Evolutionary conservation across 2,888 invertebrate species (phyloP).

Genomic region (Stenoptilia bipunctidactyla): DNA sequence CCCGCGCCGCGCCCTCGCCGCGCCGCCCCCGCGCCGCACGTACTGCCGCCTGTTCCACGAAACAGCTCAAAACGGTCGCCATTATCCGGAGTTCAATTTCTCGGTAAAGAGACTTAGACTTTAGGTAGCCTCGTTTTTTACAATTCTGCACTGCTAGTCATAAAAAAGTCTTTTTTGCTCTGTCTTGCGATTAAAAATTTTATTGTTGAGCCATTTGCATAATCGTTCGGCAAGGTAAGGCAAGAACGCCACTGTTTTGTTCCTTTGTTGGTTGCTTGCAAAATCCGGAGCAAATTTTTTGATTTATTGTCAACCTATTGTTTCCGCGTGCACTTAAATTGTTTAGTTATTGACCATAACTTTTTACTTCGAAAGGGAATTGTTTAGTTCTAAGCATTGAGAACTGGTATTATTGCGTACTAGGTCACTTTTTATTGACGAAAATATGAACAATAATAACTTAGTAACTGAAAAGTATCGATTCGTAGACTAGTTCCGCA

Average conservation of each 20-base stretch:
- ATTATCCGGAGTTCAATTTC: conserved; percentile 24
- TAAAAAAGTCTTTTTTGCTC: conserved; percentile 49
- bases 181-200: conserved; percentile 56
- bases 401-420: too few species aligned
- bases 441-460: too few species aligned
- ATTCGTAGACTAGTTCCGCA: too few species aligned
- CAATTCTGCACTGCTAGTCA: conserved; percentile 38
- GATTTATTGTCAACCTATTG: conserved; percentile 53
- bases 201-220: conserved; percentile 64
- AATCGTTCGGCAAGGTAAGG: conserved; percentile 54
- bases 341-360: neutral
- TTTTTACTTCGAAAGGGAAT: neutral
- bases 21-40: conserved; percentile 3
- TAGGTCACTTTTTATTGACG: too few species aligned
- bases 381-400: too few species aligned
- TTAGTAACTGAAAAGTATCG: too few species aligned
- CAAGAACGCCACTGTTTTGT: conserved; percentile 54
- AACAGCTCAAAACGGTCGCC: conserved; percentile 13
- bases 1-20: conserved; percentile 14
- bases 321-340: conserved; percentile 23
- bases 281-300: conserved; percentile 52
- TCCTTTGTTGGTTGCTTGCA: conserved; percentile 48
- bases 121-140: conserved; percentile 54
- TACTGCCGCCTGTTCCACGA: conserved; percentile 5
- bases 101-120: conserved; percentile 37